A percentile compares a stretch with the other conserved stretches of the same genome.
Conservation (phyloP, 2,797 vertebrate genomes). For the Euthynnus affinis region DNA sequence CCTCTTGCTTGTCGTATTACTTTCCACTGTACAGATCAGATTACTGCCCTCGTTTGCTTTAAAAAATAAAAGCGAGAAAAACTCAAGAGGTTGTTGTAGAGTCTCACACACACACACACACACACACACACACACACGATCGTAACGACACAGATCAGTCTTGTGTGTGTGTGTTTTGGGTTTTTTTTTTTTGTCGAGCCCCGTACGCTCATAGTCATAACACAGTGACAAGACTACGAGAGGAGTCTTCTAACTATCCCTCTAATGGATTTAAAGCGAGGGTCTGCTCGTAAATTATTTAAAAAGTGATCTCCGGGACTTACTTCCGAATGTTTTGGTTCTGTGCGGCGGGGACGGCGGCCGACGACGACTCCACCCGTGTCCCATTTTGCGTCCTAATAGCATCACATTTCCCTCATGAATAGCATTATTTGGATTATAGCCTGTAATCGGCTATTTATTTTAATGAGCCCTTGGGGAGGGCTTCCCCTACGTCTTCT, state of each 20-base stretch:
- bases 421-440: slow-evolving; percentile 80
- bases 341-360: slow-evolving; percentile 54
- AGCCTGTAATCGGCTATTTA: slow-evolving; percentile 78
- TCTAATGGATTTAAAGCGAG: slow-evolving; percentile 65
- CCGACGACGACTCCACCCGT: slow-evolving; percentile 58
- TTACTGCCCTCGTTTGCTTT: no score
- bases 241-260: slow-evolving; percentile 51
- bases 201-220: slow-evolving; percentile 67
- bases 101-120: no score
- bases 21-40: slow-evolving; percentile 61
- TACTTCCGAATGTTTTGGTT: slow-evolving; percentile 56
- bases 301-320: slow-evolving; percentile 51
- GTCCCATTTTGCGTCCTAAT: slow-evolving; percentile 61
- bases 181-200: slow-evolving; percentile 70
- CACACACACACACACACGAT: no score
- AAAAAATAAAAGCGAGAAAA: slow-evolving; percentile 55
- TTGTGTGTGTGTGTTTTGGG: no score
- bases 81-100: slow-evolving; percentile 39
- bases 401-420: slow-evolving; percentile 60
- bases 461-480: slow-evolving; percentile 81
- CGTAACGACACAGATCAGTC: slow-evolving; percentile 69
- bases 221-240: slow-evolving; percentile 54
- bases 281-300: slow-evolving; percentile 73
- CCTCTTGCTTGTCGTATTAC: slow-evolving; percentile 40
- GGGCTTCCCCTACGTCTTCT: slow-evolving; percentile 69